phyloP scores from a whole-genome alignment of 2,113 vertebrate genomes.

The Eptesicus fuscus region DNA sequence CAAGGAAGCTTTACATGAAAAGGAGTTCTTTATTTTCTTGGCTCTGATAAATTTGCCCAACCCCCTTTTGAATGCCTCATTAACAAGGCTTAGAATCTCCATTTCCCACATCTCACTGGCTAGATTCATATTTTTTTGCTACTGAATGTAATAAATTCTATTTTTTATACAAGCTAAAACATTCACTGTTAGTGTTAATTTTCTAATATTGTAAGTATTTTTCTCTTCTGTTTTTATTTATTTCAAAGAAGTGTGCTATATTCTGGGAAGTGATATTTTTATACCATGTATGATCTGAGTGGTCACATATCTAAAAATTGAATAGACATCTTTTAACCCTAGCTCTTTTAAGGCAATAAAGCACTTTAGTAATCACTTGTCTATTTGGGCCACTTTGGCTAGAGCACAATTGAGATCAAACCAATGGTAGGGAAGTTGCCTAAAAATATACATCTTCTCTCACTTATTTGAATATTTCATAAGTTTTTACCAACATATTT shows the following conservation, averaged over 20 bases:
- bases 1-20: background rate
- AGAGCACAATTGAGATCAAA: background rate
- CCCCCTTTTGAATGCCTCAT: background rate
- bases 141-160: background rate
- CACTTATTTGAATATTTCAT: background rate
- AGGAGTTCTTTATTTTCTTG: background rate
- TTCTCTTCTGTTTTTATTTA: background rate
- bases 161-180: background rate
- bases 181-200: background rate
- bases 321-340: background rate
- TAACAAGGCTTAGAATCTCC: background rate
- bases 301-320: background rate
- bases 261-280: background rate
- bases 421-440: background rate
- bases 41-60: background rate
- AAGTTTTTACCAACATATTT: background rate
- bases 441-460: background rate
- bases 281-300: background rate
- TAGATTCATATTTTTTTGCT: background rate
- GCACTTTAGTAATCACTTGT: background rate
- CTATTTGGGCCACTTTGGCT: background rate
- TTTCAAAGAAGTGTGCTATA: background rate
- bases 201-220: background rate
- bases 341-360: background rate
- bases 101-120: background rate